A percentile compares a stretch with the other conserved stretches of the same genome.
These are phyloP conservation scores for Oryctolagus cuniculus DNA, from an alignment of 2,113 vertebrate species.

Conservation along the genomic window DNA sequence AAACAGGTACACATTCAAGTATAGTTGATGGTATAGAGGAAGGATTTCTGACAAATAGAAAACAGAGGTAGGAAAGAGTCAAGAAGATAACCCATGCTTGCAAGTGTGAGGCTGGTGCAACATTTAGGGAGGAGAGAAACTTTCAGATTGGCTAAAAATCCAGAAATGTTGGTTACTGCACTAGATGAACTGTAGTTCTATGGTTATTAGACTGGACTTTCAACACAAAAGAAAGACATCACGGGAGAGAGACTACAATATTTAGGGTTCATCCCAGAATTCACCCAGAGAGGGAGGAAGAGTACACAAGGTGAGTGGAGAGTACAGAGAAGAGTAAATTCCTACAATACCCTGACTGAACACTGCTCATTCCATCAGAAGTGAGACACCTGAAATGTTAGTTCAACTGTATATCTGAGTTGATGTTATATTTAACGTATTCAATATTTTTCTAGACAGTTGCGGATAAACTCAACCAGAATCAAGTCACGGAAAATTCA, in stretches of 20 bases:
- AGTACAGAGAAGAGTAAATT: constrained; percentile 4
- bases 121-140: neutral
- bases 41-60: neutral
- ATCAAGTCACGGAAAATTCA: constrained; percentile 27
- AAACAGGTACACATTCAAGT: neutral
- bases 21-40: neutral
- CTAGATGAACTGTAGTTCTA: neutral
- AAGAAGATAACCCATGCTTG: neutral
- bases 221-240: neutral
- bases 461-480: neutral
- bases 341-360: neutral
- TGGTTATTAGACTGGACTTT: neutral
- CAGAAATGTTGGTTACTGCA: neutral
- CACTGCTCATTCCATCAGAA: neutral
- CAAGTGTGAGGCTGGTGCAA: neutral
- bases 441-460: neutral
- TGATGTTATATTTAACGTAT: constrained; percentile 1
- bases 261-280: neutral
- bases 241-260: neutral
- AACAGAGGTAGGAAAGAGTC: neutral
- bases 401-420: neutral
- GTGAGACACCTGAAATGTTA: neutral
- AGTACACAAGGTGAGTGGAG: neutral
- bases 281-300: neutral
- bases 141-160: neutral